phyloP scores from a whole-genome alignment of 2,797 vertebrate species.

The Sylvilagus floridanus region DNA sequence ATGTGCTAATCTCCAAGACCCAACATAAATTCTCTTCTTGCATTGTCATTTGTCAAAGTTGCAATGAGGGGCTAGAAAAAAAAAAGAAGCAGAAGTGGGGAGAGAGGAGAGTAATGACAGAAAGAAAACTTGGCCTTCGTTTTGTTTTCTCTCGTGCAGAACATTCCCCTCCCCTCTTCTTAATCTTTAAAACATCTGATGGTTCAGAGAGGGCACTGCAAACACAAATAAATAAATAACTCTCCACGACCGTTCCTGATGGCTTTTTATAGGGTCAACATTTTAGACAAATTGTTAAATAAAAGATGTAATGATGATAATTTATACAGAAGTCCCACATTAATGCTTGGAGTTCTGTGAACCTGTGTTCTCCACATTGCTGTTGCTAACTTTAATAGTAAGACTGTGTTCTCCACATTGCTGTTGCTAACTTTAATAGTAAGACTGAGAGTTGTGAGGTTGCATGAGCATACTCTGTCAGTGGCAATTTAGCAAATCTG shows the following conservation, averaged over 20 bases:
- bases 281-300: constrained; percentile 47
- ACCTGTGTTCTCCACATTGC: not conserved
- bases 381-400: not conserved
- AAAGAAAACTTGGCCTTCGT: constrained; percentile 84
- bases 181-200: constrained; percentile 91
- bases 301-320: not conserved
- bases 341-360: not conserved
- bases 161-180: constrained; percentile 62
- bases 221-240: constrained; percentile 81
- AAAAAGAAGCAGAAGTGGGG: not conserved
- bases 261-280: not conserved
- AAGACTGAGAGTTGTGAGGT: not conserved
- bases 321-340: constrained; percentile 53
- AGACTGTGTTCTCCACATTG: not conserved
- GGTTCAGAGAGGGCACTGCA: constrained; percentile 26
- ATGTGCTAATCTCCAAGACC: constrained; percentile 90
- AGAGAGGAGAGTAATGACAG: constrained; percentile 60
- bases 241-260: not conserved
- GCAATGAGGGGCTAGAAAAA: constrained; percentile 79
- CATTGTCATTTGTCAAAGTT: constrained; percentile 90
- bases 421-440: not conserved
- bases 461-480: not conserved
- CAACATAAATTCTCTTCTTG: constrained; percentile 85
- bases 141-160: constrained; percentile 76
- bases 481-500: constrained; percentile 15